A percentile compares a stretch with the other conserved stretches of the same genome.
Conservation (phyloP, 2,888 invertebrate species). For the Agelastica alni region DNA sequence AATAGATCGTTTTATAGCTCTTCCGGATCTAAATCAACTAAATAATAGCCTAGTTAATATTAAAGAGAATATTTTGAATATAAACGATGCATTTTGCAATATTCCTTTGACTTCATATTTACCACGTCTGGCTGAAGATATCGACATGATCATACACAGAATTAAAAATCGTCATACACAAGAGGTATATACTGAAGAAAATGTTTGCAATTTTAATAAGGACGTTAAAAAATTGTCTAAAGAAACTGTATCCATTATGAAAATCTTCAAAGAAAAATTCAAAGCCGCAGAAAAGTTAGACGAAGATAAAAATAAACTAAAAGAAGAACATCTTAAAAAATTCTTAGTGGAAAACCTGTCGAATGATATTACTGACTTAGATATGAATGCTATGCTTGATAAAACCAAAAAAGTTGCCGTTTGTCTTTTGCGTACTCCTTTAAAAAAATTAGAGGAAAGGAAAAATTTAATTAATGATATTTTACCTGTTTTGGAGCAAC, state of each 20-base stretch:
- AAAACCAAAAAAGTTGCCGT: constrained; percentile 48
- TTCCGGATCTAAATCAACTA: constrained; percentile 22
- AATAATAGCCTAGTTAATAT: constrained; percentile 22
- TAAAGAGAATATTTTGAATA: constrained; percentile 12
- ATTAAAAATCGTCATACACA: constrained; percentile 4
- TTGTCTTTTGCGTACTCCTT: constrained; percentile 57
- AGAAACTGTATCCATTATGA: constrained; percentile 37
- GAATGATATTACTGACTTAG: constrained; percentile 64
- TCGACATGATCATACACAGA: background rate
- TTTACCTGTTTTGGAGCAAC: constrained; percentile 78
- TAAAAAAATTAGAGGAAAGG: constrained; percentile 39
- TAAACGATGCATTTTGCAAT: no score
- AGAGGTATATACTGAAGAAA: constrained; percentile 11
- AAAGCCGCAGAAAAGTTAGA: constrained; percentile 42
- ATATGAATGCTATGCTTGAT: constrained; percentile 57
- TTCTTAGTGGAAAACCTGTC: constrained; percentile 67
- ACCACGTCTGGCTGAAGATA: no score
- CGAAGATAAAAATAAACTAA: constrained; percentile 57
- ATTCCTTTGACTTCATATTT: no score
- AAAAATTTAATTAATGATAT: constrained; percentile 45
- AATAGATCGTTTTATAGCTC: constrained; percentile 41
- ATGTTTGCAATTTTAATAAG: constrained; percentile 25
- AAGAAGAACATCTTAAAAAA: constrained; percentile 70
- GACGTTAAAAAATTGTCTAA: constrained; percentile 33
- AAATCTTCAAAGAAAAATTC: no score